These are phyloP conservation scores for Nipponia nippon DNA, from an alignment of 2,113 vertebrate species.

Conservation along the genomic window DNA sequence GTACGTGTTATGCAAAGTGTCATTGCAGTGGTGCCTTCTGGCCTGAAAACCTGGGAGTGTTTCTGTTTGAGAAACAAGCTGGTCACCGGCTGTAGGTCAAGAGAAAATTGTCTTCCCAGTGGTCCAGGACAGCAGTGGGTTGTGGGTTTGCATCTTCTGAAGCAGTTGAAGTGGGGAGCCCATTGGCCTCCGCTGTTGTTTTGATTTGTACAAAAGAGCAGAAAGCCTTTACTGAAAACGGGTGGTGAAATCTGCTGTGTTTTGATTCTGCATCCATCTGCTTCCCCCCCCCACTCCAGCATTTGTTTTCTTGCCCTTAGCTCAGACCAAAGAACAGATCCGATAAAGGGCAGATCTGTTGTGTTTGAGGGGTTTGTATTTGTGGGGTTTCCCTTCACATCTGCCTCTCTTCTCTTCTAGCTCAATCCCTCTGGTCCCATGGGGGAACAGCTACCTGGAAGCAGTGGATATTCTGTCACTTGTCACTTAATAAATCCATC, in stretches of 20 bases:
- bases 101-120: neutral
- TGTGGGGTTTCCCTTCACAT: neutral
- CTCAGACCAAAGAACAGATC: neutral
- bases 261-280: neutral
- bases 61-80: neutral
- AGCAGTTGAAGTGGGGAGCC: neutral
- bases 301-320: neutral
- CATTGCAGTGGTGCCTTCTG: neutral
- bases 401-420: neutral
- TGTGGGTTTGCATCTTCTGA: neutral
- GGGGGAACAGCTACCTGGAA: neutral
- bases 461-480: neutral
- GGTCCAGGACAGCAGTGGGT: neutral
- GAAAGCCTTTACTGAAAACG: neutral
- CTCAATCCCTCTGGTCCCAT: neutral
- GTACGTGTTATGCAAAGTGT: neutral
- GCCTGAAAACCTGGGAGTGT: neutral
- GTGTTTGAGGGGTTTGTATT: neutral
- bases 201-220: neutral
- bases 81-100: neutral
- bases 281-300: neutral
- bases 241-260: neutral
- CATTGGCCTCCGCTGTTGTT: fast-evolving
- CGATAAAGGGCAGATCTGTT: neutral
- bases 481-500: neutral